Evolutionary conservation across 2,113 vertebrate species (phyloP).

Genomic region (Gulo gulo): DNA sequence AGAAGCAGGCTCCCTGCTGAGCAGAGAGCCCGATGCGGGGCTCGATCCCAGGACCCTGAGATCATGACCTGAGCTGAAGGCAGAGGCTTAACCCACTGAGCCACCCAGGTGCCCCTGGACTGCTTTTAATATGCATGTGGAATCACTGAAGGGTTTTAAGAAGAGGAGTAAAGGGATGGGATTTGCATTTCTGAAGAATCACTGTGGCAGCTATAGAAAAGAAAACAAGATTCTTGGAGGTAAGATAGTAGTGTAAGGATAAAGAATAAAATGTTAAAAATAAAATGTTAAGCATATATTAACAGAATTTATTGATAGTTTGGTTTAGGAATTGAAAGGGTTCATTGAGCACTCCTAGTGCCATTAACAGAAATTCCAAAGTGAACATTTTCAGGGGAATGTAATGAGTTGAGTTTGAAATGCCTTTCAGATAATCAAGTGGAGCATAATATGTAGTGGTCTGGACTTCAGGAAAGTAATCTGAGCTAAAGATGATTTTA

Average conservation of each 20-base stretch:
- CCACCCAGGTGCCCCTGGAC: no score
- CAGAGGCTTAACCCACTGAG: no score
- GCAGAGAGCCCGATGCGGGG: no score
- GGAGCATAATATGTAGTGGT: neutral
- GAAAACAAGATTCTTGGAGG: neutral
- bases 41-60: no score
- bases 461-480: neutral
- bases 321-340: neutral
- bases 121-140: neutral
- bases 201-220: neutral
- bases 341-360: neutral
- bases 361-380: neutral
- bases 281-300: neutral
- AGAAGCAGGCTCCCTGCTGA: no score
- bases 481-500: neutral
- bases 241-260: neutral
- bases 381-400: neutral
- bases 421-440: neutral
- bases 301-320: neutral
- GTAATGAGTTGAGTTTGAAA: neutral
- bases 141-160: neutral
- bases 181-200: slow-evolving; percentile 10
- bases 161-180: neutral
- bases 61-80: no score
- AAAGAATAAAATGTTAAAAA: neutral